These are phyloP conservation scores for Cebidichthys violaceus DNA, from an alignment of 2,113 vertebrate genomes.

Conservation along the genomic window DNA sequence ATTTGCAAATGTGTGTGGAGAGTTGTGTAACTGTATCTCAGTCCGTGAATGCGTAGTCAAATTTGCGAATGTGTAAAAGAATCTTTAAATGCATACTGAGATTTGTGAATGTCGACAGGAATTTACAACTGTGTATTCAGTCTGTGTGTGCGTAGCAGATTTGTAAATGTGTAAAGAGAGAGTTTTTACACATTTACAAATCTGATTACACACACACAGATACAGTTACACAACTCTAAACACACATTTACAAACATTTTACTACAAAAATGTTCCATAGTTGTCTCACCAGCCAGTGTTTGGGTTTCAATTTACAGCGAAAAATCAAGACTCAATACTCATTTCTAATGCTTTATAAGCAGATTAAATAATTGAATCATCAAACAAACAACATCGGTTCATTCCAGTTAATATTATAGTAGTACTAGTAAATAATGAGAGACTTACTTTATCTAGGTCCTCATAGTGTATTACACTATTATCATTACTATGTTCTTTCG, in stretches of 20 bases:
- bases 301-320: neutral
- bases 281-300: neutral
- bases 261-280: neutral
- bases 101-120: no score
- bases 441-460: neutral
- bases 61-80: neutral
- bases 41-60: neutral
- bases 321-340: neutral
- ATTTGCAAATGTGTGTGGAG: neutral
- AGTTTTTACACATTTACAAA: neutral
- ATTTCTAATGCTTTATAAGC: neutral
- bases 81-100: no score
- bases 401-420: neutral
- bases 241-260: neutral
- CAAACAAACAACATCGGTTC: neutral
- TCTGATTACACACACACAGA: neutral
- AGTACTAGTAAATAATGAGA: neutral
- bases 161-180: neutral
- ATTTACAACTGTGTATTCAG: no score
- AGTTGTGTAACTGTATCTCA: no score
- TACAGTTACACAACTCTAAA: neutral
- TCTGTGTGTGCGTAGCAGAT: neutral
- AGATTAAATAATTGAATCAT: neutral
- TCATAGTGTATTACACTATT: neutral
- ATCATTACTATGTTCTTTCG: neutral